Evolutionary conservation across 2,888 invertebrate genomes (phyloP).

Genomic region (Lamproptera curius): DNA sequence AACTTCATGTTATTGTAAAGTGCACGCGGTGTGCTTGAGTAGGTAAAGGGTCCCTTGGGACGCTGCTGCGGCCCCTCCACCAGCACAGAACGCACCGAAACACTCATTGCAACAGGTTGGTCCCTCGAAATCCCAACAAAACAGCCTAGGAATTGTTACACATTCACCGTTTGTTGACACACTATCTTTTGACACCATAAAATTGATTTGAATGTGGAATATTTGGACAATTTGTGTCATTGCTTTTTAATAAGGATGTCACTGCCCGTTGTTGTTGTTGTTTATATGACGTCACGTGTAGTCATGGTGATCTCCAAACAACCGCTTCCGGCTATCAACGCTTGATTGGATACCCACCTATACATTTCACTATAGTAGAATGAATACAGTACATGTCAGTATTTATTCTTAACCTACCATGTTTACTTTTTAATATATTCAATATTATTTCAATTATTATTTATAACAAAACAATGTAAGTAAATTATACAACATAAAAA

Average conservation of each 20-base stretch:
- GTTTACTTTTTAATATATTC: too few species aligned
- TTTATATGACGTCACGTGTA: conserved; percentile 27
- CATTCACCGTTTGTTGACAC: conserved; percentile 14
- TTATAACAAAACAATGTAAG: too few species aligned
- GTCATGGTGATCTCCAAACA: conserved; percentile 46
- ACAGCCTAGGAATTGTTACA: conserved; percentile 24
- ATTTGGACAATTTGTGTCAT: conserved; percentile 10
- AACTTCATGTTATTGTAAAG: conserved; percentile 79
- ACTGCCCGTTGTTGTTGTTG: conserved; percentile 17
- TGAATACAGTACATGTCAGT: too few species aligned
- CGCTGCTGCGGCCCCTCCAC: conserved; percentile 60
- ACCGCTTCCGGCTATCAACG: conserved; percentile 34
- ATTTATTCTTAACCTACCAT: too few species aligned
- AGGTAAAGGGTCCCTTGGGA: conserved; percentile 72
- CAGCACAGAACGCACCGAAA: conserved; percentile 59
- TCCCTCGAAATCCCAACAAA: conserved; percentile 2
- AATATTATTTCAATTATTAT: too few species aligned
- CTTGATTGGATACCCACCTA: too few species aligned
- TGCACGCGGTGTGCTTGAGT: conserved; percentile 79
- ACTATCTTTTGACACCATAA: conserved; percentile 10
- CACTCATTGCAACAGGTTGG: conserved; percentile 44
- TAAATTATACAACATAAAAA: too few species aligned
- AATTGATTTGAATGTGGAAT: conserved; percentile 11
- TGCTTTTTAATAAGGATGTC: conserved; percentile 4
- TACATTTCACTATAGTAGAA: too few species aligned